A percentile compares a stretch with the other conserved stretches of the same genome.
phyloP scores from a whole-genome alignment of 2,797 vertebrate species.

The Coendou prehensilis region DNA sequence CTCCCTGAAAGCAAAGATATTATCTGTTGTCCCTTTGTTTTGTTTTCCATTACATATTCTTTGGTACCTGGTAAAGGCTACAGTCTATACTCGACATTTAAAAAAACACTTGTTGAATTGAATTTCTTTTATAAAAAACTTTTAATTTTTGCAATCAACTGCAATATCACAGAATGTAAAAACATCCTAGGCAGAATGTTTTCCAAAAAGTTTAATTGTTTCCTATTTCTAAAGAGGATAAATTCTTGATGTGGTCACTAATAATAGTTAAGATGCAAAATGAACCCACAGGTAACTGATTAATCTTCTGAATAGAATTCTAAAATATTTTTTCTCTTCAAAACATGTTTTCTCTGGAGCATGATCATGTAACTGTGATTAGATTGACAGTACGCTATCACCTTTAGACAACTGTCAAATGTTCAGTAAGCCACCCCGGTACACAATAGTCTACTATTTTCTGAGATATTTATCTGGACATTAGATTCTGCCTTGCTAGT shows the following conservation, averaged over 20 bases:
- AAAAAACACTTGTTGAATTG: background rate
- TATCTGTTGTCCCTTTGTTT: background rate
- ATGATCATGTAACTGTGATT: background rate
- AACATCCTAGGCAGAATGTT: background rate
- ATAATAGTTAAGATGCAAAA: background rate
- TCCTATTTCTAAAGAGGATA: background rate
- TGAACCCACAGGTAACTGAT: background rate
- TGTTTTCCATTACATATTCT: background rate
- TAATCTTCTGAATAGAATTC: background rate
- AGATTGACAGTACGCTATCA: background rate
- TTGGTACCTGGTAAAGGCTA: background rate
- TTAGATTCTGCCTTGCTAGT: background rate
- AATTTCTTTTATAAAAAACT: background rate
- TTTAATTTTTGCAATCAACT: background rate
- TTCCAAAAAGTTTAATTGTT: background rate
- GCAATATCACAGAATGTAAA: background rate
- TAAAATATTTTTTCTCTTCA: background rate
- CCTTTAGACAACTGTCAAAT: background rate
- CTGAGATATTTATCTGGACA: background rate
- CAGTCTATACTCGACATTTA: rapidly evolving
- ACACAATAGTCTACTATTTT: background rate
- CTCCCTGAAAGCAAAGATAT: background rate
- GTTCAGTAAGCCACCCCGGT: background rate
- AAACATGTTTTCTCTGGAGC: background rate
- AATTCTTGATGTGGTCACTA: background rate